Evolutionary conservation across 2,113 vertebrate species (phyloP).

Genomic region (Meles meles): DNA sequence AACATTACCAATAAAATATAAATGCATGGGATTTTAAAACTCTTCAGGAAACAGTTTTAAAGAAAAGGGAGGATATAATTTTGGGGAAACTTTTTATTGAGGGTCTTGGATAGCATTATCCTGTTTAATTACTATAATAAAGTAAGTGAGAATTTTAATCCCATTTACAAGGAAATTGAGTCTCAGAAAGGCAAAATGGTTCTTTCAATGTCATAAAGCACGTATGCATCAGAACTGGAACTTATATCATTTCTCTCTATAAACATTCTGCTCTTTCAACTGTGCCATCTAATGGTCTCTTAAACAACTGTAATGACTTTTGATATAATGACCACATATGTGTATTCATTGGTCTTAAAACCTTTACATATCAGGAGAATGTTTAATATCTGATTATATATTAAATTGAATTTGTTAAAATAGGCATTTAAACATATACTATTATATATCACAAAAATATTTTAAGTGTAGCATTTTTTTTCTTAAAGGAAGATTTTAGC

Average conservation of each 20-base stretch:
- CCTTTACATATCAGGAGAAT: not conserved
- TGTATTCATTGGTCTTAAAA: not conserved
- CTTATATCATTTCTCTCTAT: not conserved
- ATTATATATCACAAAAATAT: not conserved
- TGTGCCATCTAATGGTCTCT: not conserved
- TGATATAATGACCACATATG: not conserved
- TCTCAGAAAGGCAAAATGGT: not conserved
- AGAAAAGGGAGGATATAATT: not conserved
- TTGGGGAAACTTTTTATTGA: not conserved
- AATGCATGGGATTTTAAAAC: not conserved
- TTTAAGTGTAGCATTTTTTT: not conserved
- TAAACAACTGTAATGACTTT: not conserved
- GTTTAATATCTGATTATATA: not conserved
- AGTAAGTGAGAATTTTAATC: not conserved
- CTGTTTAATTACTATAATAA: not conserved
- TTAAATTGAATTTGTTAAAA: not conserved
- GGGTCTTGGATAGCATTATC: not conserved
- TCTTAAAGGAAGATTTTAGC: not conserved
- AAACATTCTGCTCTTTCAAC: not conserved
- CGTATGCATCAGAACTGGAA: not conserved
- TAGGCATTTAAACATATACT: not conserved
- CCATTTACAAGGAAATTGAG: not conserved
- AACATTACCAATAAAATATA: not conserved
- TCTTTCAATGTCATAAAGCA: not conserved
- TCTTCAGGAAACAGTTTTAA: not conserved